Percentiles rank a stretch among this genome's conserved stretches.
Conservation (phyloP, 2,797 vertebrate species). For the Eulemur rubriventer region DNA sequence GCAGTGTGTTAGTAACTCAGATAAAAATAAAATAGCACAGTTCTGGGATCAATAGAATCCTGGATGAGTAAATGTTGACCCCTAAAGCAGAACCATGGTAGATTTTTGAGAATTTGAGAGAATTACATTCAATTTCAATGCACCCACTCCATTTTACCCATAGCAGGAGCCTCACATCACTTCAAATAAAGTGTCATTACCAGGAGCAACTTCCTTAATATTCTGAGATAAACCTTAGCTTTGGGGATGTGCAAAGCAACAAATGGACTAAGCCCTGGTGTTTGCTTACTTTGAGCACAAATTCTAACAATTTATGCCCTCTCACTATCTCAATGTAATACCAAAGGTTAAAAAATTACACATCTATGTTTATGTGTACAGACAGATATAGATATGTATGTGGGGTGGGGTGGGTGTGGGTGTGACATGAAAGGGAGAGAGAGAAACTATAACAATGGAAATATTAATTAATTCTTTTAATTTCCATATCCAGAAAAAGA, state of each 20-base stretch:
- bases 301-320: background rate
- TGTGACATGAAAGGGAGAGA: background rate
- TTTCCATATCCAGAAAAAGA: background rate
- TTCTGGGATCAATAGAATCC: background rate
- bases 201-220: background rate
- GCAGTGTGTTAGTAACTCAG: background rate
- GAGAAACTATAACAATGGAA: background rate
- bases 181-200: background rate
- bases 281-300: background rate
- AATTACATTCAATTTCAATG: background rate
- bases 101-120: background rate
- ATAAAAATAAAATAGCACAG: background rate
- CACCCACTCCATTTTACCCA: background rate
- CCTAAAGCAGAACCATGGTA: background rate
- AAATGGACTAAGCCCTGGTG: background rate
- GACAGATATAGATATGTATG: too few relatives aligned
- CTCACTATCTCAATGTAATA: background rate
- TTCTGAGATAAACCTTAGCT: background rate
- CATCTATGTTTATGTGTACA: background rate
- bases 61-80: background rate
- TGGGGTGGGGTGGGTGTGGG: too few relatives aligned
- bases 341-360: background rate
- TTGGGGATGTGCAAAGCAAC: background rate
- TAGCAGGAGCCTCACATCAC: background rate
- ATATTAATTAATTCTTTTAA: background rate